These are phyloP conservation scores for Xenopus petersii DNA, from an alignment of 2,797 vertebrate genomes.

Conservation along the genomic window DNA sequence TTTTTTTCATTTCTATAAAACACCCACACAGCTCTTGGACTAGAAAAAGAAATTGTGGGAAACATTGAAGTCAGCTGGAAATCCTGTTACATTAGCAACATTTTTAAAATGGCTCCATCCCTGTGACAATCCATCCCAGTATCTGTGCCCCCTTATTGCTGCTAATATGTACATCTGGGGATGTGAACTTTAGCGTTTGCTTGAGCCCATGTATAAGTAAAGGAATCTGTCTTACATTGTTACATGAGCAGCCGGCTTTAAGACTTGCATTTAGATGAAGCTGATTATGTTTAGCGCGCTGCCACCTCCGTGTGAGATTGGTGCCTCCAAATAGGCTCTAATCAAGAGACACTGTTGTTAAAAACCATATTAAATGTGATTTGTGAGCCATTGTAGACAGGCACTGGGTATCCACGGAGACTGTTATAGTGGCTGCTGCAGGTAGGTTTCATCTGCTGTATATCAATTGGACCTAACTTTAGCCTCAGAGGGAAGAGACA, in stretches of 20 bases:
- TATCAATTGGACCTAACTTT: not conserved
- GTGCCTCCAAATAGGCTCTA: not conserved
- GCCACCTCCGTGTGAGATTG: not conserved
- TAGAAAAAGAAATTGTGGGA: too few species aligned
- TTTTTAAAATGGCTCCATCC: too few species aligned
- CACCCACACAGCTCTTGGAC: not conserved
- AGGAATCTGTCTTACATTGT: not conserved
- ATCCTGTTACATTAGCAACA: too few species aligned
- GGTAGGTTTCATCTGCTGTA: not conserved
- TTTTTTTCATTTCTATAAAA: slow-evolving; percentile 8
- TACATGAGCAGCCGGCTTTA: not conserved
- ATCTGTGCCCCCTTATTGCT: not conserved
- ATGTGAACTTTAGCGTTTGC: too few species aligned
- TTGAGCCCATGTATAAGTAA: too few species aligned
- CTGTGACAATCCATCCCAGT: too few species aligned
- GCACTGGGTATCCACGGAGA: not conserved
- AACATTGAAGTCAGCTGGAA: too few species aligned
- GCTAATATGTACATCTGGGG: too few species aligned
- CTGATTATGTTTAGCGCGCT: not conserved
- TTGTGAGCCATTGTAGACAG: not conserved
- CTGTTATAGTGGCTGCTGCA: not conserved
- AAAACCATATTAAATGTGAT: not conserved
- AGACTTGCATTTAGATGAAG: not conserved
- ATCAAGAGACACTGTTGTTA: not conserved
- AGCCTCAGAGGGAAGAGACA: not conserved